phyloP scores from a whole-genome alignment of 2,797 vertebrate species.

The Pampus argenteus region DNA sequence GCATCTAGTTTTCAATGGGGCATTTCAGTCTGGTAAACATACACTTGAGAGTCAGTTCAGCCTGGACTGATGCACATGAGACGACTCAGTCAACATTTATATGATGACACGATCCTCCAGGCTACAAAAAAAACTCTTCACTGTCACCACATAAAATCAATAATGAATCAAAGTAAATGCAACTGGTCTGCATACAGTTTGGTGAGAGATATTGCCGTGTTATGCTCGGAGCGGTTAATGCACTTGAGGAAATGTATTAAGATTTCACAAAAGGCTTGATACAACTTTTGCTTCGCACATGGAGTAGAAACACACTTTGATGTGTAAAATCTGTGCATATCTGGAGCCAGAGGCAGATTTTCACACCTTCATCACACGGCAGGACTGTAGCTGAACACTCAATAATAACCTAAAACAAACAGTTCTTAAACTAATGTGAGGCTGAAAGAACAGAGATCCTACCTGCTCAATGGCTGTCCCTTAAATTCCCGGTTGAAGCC shows the following conservation, averaged over 20 bases:
- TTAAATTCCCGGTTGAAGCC: constrained; percentile 10
- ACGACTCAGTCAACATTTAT: not conserved
- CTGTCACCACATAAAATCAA: not conserved
- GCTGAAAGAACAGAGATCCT: constrained; percentile 12
- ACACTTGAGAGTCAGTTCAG: not conserved
- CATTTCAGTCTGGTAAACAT: constrained; percentile 1
- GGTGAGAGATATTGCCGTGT: too few species aligned
- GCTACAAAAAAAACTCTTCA: too few species aligned
- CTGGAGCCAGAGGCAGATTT: not conserved
- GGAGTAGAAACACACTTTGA: too few species aligned
- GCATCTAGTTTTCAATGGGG: constrained; percentile 5
- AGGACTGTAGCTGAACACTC: too few species aligned
- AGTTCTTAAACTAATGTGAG: not conserved
- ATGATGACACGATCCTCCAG: not conserved
- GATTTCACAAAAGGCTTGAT: too few species aligned
- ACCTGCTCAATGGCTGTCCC: constrained; percentile 44
- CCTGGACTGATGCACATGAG: not conserved
- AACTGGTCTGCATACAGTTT: too few species aligned
- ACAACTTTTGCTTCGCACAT: too few species aligned
- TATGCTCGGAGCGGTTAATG: too few species aligned
- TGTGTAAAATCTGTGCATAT: not conserved
- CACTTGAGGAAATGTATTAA: too few species aligned
- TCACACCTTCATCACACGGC: not conserved
- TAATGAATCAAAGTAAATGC: too few species aligned
- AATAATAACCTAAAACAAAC: not conserved